Evolutionary conservation across 53 echinoderm and acorn worm species (phyloP).

Genomic region (Mesocentrotus franciscanus): DNA sequence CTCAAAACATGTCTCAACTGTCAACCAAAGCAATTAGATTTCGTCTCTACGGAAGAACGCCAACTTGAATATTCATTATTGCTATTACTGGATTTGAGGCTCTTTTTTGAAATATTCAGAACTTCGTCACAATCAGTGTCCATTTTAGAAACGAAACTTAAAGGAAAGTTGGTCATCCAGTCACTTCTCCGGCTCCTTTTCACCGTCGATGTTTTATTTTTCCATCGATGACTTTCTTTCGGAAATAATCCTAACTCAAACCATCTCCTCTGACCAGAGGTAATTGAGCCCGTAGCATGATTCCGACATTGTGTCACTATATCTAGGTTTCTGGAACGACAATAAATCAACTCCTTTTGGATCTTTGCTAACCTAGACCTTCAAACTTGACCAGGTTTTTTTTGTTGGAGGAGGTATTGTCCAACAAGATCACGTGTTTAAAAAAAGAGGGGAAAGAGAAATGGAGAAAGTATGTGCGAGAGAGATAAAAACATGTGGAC

Average conservation of each 20-base stretch:
- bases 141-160: slow-evolving; percentile 8
- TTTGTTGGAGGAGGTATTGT: not conserved
- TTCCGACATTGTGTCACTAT: slow-evolving; percentile 39
- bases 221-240: slow-evolving; percentile 26
- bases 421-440: not conserved
- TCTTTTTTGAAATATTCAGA: not conserved
- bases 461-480: not conserved
- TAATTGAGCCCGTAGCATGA: slow-evolving; percentile 57
- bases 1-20: too few species aligned
- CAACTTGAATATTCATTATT: not conserved
- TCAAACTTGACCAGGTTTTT: not conserved
- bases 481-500: not conserved
- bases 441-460: not conserved
- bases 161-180: not conserved
- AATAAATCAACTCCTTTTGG: slow-evolving; percentile 50
- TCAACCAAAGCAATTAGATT: too few species aligned
- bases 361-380: slow-evolving; percentile 41
- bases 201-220: not conserved
- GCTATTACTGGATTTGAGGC: not conserved
- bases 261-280: slow-evolving; percentile 35
- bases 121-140: not conserved
- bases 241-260: slow-evolving; percentile 59
- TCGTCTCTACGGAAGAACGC: not conserved
- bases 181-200: slow-evolving; percentile 17
- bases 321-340: slow-evolving; percentile 59